Conservation (phyloP, 2,797 vertebrate species). For the Acanthurus tractus region DNA sequence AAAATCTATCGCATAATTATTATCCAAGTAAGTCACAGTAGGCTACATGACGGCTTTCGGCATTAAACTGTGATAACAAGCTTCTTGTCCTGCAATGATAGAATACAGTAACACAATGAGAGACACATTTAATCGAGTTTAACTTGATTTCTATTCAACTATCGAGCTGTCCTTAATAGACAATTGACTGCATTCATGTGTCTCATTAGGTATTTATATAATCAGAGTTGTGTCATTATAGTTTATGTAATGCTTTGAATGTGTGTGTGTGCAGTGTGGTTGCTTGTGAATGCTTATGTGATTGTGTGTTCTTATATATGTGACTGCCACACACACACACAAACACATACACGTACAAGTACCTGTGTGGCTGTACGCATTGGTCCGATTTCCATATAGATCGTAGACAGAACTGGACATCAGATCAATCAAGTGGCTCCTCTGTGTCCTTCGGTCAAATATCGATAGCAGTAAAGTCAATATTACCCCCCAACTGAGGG, state of each 20-base stretch:
- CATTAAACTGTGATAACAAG: conserved; percentile 22
- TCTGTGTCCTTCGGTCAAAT: conserved; percentile 57
- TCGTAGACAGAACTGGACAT: conserved; percentile 50
- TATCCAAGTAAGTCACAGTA: conserved; percentile 22
- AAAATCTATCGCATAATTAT: conserved; percentile 40
- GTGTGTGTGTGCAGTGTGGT: not conserved
- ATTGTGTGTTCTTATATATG: not conserved
- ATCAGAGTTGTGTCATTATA: not conserved
- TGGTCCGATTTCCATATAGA: conserved; percentile 61
- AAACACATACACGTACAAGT: conserved; percentile 6
- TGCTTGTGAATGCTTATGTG: not conserved
- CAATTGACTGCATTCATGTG: conserved; percentile 25
- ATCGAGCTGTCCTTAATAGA: conserved; percentile 8
- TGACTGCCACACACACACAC: not conserved
- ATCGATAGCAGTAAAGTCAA: conserved; percentile 63
- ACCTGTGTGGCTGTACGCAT: conserved; percentile 29
- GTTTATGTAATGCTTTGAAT: not conserved
- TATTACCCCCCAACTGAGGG: conserved; percentile 44
- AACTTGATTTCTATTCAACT: conserved; percentile 16
- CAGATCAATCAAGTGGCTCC: conserved; percentile 62
- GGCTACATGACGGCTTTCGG: conserved; percentile 1
- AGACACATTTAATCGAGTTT: conserved; percentile 15
- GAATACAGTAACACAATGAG: conserved; percentile 4
- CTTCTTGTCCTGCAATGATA: not conserved
- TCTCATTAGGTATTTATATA: conserved; percentile 11